Evolutionary conservation across 2,888 invertebrate genomes (phyloP).

Genomic region (Bibio marci): DNA sequence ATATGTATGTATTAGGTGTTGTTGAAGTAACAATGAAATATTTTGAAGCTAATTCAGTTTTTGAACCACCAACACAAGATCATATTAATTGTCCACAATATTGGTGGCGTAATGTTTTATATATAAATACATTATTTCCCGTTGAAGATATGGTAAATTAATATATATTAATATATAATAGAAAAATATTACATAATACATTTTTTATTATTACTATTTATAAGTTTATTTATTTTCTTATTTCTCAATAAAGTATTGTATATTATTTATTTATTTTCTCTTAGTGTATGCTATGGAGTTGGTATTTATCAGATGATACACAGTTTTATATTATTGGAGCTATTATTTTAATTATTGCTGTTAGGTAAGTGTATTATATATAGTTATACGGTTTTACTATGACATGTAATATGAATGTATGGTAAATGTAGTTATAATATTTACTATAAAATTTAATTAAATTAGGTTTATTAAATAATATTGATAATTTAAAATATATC

Average conservation of each 20-base stretch:
- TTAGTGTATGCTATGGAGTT: conserved; percentile 84
- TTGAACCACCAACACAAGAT: conserved; percentile 67
- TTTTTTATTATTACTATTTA: too few species aligned
- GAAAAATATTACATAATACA: not conserved
- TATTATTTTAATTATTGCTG: conserved; percentile 60
- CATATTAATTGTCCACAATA: conserved; percentile 66
- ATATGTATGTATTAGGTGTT: conserved; percentile 65
- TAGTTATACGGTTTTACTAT: too few species aligned
- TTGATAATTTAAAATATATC: too few species aligned
- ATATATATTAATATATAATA: not conserved
- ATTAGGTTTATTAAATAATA: not conserved
- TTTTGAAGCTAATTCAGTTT: conserved; percentile 63
- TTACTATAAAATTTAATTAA: too few species aligned
- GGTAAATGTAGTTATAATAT: too few species aligned
- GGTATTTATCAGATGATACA: conserved; percentile 76
- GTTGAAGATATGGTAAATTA: conserved; percentile 61
- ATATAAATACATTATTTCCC: conserved; percentile 72
- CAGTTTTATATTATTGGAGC: conserved; percentile 75
- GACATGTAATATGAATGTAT: too few species aligned
- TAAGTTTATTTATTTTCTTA: not conserved
- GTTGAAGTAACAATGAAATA: conserved; percentile 78
- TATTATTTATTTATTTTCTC: conserved; percentile 13
- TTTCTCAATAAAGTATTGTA: not conserved
- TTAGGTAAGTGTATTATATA: too few species aligned
- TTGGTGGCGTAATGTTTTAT: conserved; percentile 78